Evolutionary conservation across 1,140 invertebrate genomes (phyloP).

Genomic region (Aphaenogaster floridana): DNA sequence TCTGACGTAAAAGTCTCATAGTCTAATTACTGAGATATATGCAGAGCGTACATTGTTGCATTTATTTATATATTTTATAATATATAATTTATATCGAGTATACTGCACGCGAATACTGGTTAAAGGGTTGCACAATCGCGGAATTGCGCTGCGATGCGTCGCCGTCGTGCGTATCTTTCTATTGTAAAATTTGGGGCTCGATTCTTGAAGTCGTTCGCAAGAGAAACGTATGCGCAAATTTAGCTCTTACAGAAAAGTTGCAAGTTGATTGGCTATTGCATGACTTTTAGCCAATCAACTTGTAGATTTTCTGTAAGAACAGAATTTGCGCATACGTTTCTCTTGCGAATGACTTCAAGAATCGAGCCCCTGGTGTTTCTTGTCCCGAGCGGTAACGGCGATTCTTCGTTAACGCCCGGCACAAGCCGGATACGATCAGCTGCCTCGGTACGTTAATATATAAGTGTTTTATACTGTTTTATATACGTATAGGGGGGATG

Average conservation of each 20-base stretch:
- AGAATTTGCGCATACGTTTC: no score
- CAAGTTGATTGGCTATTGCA: no score
- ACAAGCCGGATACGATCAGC: not conserved
- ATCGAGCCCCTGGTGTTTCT: conserved; percentile 14
- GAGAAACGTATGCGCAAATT: no score
- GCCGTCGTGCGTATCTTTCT: conserved; percentile 28
- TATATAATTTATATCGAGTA: conserved; percentile 17
- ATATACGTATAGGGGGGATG: conserved; percentile 52
- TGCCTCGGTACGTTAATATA: conserved; percentile 36
- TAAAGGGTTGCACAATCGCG: conserved; percentile 31
- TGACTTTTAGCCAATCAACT: no score
- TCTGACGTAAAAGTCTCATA: not conserved
- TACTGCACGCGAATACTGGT: not conserved
- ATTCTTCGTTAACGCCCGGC: not conserved
- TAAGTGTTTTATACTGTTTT: conserved; percentile 73
- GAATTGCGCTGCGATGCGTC: conserved; percentile 16
- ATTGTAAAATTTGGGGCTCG: conserved; percentile 12
- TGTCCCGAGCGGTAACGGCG: not conserved
- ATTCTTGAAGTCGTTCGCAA: no score
- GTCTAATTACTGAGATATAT: not conserved
- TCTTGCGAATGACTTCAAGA: no score
- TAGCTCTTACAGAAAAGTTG: no score
- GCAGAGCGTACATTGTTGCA: conserved; percentile 11
- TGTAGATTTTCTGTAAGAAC: no score
- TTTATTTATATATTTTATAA: conserved; percentile 40